phyloP scores from a whole-genome alignment of 2,797 vertebrate genomes.

The Ispidina lecontei region DNA sequence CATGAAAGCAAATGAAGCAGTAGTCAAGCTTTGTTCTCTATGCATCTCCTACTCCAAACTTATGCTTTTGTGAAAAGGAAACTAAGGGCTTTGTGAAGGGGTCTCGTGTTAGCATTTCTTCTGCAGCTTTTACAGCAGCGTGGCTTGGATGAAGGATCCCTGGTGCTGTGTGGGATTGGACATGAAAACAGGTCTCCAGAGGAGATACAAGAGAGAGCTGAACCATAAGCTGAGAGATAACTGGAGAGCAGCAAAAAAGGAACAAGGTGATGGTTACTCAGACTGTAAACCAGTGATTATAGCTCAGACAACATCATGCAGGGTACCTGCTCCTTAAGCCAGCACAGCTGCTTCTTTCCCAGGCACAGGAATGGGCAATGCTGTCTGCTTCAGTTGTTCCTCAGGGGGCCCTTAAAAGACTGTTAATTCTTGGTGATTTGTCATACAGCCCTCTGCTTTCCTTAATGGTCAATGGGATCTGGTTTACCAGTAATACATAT shows the following conservation, averaged over 20 bases:
- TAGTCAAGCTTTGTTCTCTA: not conserved
- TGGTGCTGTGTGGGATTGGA: not conserved
- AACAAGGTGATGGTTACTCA: not conserved
- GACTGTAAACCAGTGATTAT: not conserved
- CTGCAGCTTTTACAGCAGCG: not conserved
- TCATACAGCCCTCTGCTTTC: not conserved
- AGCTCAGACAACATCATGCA: not conserved
- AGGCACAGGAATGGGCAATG: not conserved
- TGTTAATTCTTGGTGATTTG: constrained; percentile 29
- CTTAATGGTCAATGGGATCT: not conserved
- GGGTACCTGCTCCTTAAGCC: constrained; percentile 21
- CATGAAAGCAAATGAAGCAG: not conserved
- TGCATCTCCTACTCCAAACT: not conserved
- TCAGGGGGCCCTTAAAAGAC: constrained; percentile 12
- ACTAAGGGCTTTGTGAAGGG: not conserved
- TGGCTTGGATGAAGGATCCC: not conserved
- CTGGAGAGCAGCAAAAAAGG: not conserved
- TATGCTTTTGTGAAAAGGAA: not conserved
- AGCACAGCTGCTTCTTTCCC: not conserved
- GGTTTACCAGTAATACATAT: not conserved
- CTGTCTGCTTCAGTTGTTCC: not conserved
- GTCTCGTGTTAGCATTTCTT: not conserved
- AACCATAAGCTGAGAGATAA: not conserved
- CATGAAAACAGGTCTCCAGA: not conserved
- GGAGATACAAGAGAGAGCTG: not conserved